Conservation (phyloP, 2,888 invertebrate genomes). For the Aphrophora alni region DNA sequence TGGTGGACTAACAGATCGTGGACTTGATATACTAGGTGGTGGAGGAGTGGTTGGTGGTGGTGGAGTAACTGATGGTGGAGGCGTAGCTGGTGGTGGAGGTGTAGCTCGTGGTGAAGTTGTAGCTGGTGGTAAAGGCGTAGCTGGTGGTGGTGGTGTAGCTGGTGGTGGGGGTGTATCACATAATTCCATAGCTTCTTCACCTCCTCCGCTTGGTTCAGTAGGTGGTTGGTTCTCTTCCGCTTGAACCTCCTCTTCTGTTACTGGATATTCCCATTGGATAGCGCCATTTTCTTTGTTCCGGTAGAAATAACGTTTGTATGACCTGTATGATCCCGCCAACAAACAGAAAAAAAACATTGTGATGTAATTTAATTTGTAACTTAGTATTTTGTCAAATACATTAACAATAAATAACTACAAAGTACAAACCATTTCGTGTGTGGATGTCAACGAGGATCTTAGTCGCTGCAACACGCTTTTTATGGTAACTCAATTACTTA, state of each 20-base stretch:
- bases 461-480: too few relatives aligned
- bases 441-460: too few relatives aligned
- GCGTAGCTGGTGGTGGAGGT: not conserved
- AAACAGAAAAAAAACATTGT: not conserved
- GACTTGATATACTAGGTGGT: not conserved
- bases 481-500: too few relatives aligned
- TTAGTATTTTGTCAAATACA: not conserved
- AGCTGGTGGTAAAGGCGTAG: slow-evolving; percentile 29
- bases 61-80: not conserved
- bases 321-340: slow-evolving; percentile 57
- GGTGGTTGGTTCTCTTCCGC: slow-evolving; percentile 19
- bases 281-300: slow-evolving; percentile 64
- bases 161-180: slow-evolving; percentile 56
- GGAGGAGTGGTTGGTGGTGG: not conserved
- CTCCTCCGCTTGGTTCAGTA: slow-evolving; percentile 40
- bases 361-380: not conserved
- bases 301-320: slow-evolving; percentile 72
- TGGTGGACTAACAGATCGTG: not conserved
- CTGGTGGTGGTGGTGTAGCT: slow-evolving; percentile 30
- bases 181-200: slow-evolving; percentile 63
- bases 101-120: not conserved
- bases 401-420: not conserved
- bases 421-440: not conserved
- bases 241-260: not conserved
- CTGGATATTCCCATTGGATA: slow-evolving; percentile 71